These are phyloP conservation scores for Sussaba pulchella DNA, from an alignment of 2,888 invertebrate genomes.

Conservation along the genomic window DNA sequence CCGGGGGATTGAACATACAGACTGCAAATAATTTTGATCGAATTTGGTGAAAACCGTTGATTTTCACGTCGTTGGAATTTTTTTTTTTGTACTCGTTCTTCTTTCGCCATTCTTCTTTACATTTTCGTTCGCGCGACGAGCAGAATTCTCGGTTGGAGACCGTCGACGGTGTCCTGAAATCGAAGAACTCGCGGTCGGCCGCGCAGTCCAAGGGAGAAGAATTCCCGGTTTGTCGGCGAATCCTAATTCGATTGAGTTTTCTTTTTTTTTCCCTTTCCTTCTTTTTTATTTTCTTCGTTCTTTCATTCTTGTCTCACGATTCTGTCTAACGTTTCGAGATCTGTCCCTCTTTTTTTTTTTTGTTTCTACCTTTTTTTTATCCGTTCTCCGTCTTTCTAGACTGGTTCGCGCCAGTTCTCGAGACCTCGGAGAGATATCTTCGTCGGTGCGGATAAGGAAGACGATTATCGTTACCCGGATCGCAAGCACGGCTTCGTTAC, in stretches of 20 bases:
- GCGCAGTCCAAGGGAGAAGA: constrained; percentile 27
- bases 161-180: constrained; percentile 33
- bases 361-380: constrained; percentile 3
- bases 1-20: constrained; percentile 10
- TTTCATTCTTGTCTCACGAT: neutral
- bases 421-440: constrained; percentile 20
- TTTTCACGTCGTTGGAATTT: constrained; percentile 14
- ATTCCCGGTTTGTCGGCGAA: constrained; percentile 57
- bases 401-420: neutral
- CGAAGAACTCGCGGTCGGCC: constrained; percentile 31
- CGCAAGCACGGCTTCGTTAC: constrained; percentile 26
- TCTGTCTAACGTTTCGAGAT: too few species aligned
- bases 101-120: neutral
- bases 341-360: neutral
- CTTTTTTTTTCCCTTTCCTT: neutral
- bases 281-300: neutral
- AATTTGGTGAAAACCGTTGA: constrained; percentile 24
- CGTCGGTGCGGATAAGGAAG: constrained; percentile 38
- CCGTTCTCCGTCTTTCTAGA: neutral
- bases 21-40: constrained; percentile 37
- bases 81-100: neutral
- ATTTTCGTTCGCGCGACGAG: neutral
- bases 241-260: constrained; percentile 57
- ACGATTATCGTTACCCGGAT: constrained; percentile 46
- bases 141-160: constrained; percentile 12